phyloP scores from a whole-genome alignment of 2,797 vertebrate genomes.

The Microctenopoma stevenorrisi region DNA sequence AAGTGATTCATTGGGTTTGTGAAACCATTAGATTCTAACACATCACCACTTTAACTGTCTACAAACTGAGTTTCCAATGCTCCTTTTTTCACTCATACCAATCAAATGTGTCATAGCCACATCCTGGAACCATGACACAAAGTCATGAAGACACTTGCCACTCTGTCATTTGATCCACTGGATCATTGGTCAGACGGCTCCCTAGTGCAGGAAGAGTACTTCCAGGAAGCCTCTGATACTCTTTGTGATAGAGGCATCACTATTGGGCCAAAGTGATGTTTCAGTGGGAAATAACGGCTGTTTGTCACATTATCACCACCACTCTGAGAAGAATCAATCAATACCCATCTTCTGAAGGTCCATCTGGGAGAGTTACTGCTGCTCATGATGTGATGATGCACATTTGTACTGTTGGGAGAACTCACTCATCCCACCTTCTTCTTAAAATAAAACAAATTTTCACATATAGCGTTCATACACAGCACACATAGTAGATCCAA shows the following conservation, averaged over 20 bases:
- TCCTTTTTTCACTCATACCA: slow-evolving; percentile 8
- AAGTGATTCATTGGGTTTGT: background rate
- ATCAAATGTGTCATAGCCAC: slow-evolving; percentile 33
- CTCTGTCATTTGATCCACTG: slow-evolving; percentile 71
- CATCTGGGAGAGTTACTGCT: slow-evolving; percentile 43
- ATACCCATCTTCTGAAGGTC: slow-evolving; percentile 72
- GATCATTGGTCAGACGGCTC: slow-evolving; percentile 50
- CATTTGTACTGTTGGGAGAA: slow-evolving; percentile 28
- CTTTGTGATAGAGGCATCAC: slow-evolving; percentile 65
- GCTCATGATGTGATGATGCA: slow-evolving; percentile 26
- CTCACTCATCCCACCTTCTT: slow-evolving; percentile 6
- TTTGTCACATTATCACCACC: slow-evolving; percentile 79
- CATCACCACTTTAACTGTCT: background rate
- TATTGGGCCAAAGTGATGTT: slow-evolving; percentile 71
- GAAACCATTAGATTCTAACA: background rate
- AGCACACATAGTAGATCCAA: no score
- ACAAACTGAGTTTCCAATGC: background rate
- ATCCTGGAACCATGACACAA: slow-evolving; percentile 45
- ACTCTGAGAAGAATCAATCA: slow-evolving; percentile 71
- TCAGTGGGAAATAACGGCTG: slow-evolving; percentile 75
- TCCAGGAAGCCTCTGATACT: slow-evolving; percentile 73
- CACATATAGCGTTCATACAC: no score
- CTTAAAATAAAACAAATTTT: no score
- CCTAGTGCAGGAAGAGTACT: slow-evolving; percentile 60
- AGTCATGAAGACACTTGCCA: slow-evolving; percentile 58